Evolutionary conservation across 2,888 invertebrate genomes (phyloP), one percentile per base, ranked within the genome.

Genomic region (Trissolcus japonicus): DNA sequence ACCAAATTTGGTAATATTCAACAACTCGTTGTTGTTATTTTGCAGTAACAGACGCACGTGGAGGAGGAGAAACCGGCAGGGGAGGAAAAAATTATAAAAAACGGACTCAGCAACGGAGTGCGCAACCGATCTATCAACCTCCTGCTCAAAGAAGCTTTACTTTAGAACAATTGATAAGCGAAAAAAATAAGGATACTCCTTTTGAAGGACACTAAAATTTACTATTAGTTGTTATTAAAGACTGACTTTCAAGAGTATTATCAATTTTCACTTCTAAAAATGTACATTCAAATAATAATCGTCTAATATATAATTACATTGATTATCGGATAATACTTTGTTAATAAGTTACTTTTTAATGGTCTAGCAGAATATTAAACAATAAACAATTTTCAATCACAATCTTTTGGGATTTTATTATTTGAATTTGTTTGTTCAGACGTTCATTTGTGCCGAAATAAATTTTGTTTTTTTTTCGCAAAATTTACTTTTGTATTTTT

Each of bases 61-160:
- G 87, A 53, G 84, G 84, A 6, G 41, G 48, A 16, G 50, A 41
- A 7, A 41, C 82, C 21, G 82, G 83, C n/a, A 75, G 81, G 4
- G 82, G 78, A 19, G 79, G 82, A 17, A 80, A 81, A 11, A 80
- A 76, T 55, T 79, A 81, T 13, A 82, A 83, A 57, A 85, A 84
- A 48, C 86, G 84, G 78, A 82, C 78, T 25, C 87, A 86, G 51
- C 87, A 88, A 57, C 85, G 89, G 53, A 87, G 82, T 78, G 81
- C 88, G 4, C 88, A 88, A 69, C 85, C 87, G 1, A 89, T 89
- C 73, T 89, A 89, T 69, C 89, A 88, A 75, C 89, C 89, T 35
- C 89, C 89, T 2, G 88, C 88, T 51, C 88, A 88, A 75, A 86
- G 89, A 65, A 81, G 80, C 40, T 71, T 66, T 57, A 59, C 66